Percentiles rank a stretch among this genome's conserved stretches.
These are phyloP conservation scores for Salminus brasiliensis DNA, from an alignment of 2,113 vertebrate genomes.

Conservation along the genomic window DNA sequence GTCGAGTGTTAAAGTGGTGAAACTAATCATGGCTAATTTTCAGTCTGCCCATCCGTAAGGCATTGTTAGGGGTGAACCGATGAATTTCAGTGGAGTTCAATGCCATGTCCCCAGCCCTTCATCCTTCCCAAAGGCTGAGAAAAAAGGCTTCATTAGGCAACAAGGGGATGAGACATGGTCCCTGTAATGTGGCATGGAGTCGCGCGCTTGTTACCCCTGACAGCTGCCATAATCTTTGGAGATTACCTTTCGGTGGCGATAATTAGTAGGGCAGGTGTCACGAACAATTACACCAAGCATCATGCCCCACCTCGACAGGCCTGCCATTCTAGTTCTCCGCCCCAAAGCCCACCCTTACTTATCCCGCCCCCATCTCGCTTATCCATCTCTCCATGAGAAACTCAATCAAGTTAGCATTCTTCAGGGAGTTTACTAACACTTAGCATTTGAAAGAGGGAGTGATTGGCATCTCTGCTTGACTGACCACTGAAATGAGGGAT, in stretches of 20 bases:
- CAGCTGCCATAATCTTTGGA: conserved; percentile 80
- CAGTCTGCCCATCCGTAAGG: conserved; percentile 21
- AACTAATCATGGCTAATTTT: conserved; percentile 86
- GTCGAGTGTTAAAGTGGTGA: conserved; percentile 75
- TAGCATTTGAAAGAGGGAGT: conserved; percentile 64
- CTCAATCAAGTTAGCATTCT: conserved; percentile 70
- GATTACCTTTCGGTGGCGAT: conserved; percentile 74
- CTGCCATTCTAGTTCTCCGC: conserved; percentile 56
- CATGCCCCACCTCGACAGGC: conserved; percentile 74
- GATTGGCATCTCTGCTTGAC: conserved; percentile 66
- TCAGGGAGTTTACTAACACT: conserved; percentile 74
- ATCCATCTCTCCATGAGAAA: conserved; percentile 72
- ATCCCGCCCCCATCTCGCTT: conserved; percentile 40
- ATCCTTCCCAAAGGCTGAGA: conserved; percentile 79
- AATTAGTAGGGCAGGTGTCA: conserved; percentile 49
- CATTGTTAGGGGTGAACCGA: neutral
- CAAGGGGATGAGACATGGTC: conserved; percentile 47
- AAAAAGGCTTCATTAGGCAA: conserved; percentile 81
- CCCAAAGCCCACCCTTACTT: neutral
- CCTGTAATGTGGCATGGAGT: conserved; percentile 71
- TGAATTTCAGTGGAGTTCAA: conserved; percentile 20
- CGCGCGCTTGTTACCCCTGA: conserved; percentile 79
- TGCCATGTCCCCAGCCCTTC: conserved; percentile 67
- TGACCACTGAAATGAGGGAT: conserved; percentile 65
- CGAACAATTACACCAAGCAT: conserved; percentile 50